phyloP scores from a whole-genome alignment of 1,140 invertebrate genomes.

The Calephelis nemesis region DNA sequence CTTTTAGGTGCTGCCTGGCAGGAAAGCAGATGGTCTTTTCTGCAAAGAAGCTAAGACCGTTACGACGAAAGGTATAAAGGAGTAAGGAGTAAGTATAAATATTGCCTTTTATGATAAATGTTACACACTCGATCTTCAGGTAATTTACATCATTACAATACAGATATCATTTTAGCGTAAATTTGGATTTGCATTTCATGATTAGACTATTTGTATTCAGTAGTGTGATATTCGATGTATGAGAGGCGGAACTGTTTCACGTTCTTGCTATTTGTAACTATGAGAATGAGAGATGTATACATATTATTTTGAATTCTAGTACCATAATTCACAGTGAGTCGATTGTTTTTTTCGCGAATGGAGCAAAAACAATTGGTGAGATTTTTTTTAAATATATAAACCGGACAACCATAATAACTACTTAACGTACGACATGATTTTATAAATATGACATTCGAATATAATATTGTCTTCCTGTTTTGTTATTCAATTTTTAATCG shows the following conservation, averaged over 20 bases:
- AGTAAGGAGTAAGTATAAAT: too few species aligned
- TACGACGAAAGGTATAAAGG: too few species aligned
- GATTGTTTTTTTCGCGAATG: not conserved
- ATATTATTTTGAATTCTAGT: not conserved
- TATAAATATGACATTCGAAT: too few species aligned
- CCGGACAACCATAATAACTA: too few species aligned
- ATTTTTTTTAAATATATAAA: too few species aligned
- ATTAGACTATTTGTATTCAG: conserved; percentile 1
- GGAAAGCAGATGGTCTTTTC: too few species aligned
- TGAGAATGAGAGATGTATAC: not conserved
- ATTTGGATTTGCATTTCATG: conserved; percentile 4
- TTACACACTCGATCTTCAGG: not conserved
- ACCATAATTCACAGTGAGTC: not conserved
- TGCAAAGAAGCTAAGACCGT: too few species aligned
- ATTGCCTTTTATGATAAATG: too few species aligned
- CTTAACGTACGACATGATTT: too few species aligned
- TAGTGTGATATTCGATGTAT: not conserved
- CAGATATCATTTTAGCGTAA: not conserved
- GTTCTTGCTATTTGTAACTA: not conserved
- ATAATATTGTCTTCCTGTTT: too few species aligned
- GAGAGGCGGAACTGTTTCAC: not conserved
- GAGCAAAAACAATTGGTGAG: not conserved
- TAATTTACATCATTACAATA: not conserved
- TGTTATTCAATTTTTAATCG: too few species aligned
- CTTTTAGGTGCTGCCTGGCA: too few species aligned